These are phyloP conservation scores for Dendrocincla tyrannina DNA, from an alignment of 2,797 vertebrate species.

Conservation along the genomic window DNA sequence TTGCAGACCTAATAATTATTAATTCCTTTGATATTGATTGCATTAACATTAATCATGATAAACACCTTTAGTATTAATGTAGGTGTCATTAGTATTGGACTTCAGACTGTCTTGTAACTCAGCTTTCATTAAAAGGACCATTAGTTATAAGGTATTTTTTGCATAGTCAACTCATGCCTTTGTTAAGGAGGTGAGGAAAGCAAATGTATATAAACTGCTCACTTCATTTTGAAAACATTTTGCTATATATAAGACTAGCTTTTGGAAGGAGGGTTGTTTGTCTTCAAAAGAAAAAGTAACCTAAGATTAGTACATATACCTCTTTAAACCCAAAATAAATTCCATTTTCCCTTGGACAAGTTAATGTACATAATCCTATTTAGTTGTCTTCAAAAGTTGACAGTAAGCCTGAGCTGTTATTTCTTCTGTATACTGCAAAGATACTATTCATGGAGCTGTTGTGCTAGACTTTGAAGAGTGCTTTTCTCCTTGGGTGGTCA, in stretches of 20 bases:
- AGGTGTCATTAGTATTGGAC: not conserved
- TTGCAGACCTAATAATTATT: slow-evolving; percentile 21
- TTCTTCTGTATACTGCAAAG: not conserved
- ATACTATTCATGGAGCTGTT: not conserved
- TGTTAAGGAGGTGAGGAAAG: not conserved
- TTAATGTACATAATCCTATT: not conserved
- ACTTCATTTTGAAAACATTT: not conserved
- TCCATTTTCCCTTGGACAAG: not conserved
- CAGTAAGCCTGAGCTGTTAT: not conserved
- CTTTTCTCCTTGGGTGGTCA: not conserved
- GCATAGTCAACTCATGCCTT: not conserved
- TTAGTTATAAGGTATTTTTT: slow-evolving; percentile 23
- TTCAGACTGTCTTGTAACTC: not conserved
- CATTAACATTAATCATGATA: slow-evolving; percentile 52
- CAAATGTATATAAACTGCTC: not conserved
- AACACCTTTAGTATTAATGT: slow-evolving; percentile 21
- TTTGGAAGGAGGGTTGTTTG: rapidly evolving
- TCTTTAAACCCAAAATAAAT: not conserved
- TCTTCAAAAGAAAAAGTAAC: not conserved
- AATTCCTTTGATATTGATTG: slow-evolving; percentile 40
- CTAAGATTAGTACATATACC: not conserved
- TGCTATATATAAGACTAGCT: not conserved
- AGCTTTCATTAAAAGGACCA: slow-evolving; percentile 5
- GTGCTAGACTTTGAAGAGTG: not conserved
- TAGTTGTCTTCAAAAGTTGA: not conserved